phyloP scores from a whole-genome alignment of 2,113 vertebrate species.

The Callocephalon fimbriatum region DNA sequence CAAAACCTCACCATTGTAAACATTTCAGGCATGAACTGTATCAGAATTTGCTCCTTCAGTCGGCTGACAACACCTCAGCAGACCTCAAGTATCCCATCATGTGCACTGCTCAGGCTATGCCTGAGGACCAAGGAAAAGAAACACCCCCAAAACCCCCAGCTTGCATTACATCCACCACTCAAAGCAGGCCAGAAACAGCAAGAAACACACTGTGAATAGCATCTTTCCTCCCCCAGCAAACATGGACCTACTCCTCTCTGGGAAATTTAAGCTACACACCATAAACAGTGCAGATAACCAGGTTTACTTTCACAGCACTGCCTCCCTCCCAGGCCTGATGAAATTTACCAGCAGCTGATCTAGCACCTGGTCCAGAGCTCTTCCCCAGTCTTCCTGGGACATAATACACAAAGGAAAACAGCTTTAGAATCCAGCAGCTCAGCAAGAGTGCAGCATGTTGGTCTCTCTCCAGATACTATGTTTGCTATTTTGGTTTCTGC shows the following conservation, averaged over 20 bases:
- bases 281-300: not conserved
- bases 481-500: not conserved
- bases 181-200: not conserved
- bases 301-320: not conserved
- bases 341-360: not conserved
- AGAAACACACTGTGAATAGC: not conserved
- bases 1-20: not conserved
- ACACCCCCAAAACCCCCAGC: accelerated
- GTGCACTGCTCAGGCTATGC: not conserved
- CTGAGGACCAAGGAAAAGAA: not conserved
- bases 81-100: not conserved
- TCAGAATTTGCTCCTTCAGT: not conserved
- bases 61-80: not conserved
- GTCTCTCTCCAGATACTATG: not conserved
- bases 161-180: not conserved
- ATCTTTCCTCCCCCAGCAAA: not conserved
- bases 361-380: not conserved
- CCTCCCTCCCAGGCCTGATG: not conserved
- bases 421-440: conserved; percentile 24
- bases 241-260: accelerated
- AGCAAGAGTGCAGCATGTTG: not conserved
- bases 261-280: not conserved
- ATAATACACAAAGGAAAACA: not conserved
- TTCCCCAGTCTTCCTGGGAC: not conserved
- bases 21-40: not conserved